Conservation (phyloP, 1,140 invertebrate species). For the Aculops lycopersici region DNA sequence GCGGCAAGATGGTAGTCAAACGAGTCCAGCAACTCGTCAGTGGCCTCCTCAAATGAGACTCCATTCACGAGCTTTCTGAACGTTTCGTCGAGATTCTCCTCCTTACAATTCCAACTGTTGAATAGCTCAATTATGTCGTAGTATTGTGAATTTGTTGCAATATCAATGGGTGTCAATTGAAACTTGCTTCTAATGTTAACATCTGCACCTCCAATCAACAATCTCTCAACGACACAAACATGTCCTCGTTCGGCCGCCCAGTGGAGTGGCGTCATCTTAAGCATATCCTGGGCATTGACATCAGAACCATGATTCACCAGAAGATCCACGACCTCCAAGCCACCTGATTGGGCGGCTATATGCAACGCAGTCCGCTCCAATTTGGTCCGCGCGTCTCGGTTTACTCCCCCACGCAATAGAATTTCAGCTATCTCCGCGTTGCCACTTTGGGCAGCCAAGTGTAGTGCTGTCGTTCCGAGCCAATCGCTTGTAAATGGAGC, state of each 20-base stretch:
- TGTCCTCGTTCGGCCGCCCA: constrained; percentile 68
- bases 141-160: constrained; percentile 30
- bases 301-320: constrained; percentile 41
- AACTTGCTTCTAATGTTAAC: constrained; percentile 37
- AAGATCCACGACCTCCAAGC: constrained; percentile 36
- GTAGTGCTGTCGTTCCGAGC: constrained; percentile 50
- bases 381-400: constrained; percentile 55
- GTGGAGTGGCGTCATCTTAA: constrained; percentile 70
- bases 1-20: background rate
- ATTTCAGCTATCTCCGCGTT: constrained; percentile 41
- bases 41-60: background rate
- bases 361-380: constrained; percentile 63
- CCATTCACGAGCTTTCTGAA: background rate
- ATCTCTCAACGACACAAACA: constrained; percentile 27
- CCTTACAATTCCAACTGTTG: constrained; percentile 14
- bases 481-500: constrained; percentile 70
- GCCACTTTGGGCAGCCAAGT: constrained; percentile 48
- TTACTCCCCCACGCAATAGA: constrained; percentile 46
- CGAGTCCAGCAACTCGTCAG: background rate
- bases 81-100: background rate
- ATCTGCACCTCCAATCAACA: constrained; percentile 38
- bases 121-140: constrained; percentile 27
- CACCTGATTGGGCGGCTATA: constrained; percentile 51
- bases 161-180: constrained; percentile 39
- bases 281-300: constrained; percentile 45